phyloP scores from a whole-genome alignment of 2,888 invertebrate genomes.

The Abrostola tripartita region DNA sequence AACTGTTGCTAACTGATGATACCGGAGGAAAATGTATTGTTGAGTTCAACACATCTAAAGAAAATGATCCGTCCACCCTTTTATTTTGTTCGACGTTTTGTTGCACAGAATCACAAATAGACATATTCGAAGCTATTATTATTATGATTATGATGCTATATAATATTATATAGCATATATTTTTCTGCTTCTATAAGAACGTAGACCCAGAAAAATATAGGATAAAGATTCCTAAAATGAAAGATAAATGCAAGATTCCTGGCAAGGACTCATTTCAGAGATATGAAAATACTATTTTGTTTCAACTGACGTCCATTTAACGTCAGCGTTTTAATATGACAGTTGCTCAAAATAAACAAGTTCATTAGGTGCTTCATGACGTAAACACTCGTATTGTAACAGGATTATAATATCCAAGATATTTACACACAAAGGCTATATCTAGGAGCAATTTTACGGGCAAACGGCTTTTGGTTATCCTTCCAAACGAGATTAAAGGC shows the following conservation, averaged over 20 bases:
- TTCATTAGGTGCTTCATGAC: not conserved
- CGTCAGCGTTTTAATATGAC: slow-evolving; percentile 5
- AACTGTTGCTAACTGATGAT: slow-evolving; percentile 32
- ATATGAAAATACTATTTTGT: no score
- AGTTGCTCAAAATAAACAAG: not conserved
- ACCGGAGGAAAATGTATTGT: not conserved
- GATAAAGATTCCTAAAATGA: no score
- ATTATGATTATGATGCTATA: no score
- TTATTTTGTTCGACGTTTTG: no score
- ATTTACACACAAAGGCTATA: slow-evolving; percentile 18
- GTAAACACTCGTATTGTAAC: slow-evolving; percentile 10
- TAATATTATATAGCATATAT: no score
- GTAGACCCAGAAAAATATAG: no score
- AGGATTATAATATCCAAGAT: slow-evolving; percentile 13
- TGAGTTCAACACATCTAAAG: not conserved
- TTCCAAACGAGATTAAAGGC: slow-evolving; percentile 56
- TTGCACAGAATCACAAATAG: no score
- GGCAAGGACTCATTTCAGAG: no score
- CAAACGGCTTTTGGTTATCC: slow-evolving; percentile 48
- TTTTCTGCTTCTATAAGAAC: no score
- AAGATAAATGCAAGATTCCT: no score
- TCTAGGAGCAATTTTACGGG: slow-evolving; percentile 24
- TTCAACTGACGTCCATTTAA: not conserved
- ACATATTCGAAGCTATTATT: no score
- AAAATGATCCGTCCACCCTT: not conserved